These are phyloP conservation scores for Lepisosteus osseus DNA, from an alignment of 2,113 vertebrate genomes.

Conservation along the genomic window DNA sequence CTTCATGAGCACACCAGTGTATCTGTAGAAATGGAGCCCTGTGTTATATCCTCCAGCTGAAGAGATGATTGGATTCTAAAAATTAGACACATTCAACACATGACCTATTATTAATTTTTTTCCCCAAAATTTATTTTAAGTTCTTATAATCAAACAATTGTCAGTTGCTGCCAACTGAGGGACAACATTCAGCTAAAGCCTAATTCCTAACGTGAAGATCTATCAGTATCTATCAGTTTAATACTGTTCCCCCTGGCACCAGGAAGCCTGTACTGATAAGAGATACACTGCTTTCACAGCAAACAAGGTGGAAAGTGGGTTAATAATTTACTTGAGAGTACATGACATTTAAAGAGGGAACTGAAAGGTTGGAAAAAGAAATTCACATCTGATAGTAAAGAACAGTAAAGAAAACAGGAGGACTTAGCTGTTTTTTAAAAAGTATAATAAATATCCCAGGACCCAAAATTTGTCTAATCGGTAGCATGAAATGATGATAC, in stretches of 20 bases:
- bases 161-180: not conserved
- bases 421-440: no score
- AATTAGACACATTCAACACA: not conserved
- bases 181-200: not conserved
- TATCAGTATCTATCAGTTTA: not conserved
- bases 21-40: no score
- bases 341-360: slow-evolving; percentile 9
- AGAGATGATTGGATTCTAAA: no score
- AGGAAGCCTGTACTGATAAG: not conserved
- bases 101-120: not conserved
- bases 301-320: not conserved
- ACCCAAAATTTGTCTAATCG: no score
- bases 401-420: not conserved
- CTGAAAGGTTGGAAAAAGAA: not conserved
- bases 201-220: not conserved
- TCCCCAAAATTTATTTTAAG: not conserved
- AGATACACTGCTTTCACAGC: not conserved
- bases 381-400: not conserved
- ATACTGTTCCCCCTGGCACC: not conserved
- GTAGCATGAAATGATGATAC: no score
- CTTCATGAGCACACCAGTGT: no score
- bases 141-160: not conserved
- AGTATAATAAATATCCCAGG: no score
- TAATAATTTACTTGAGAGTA: slow-evolving; percentile 8
- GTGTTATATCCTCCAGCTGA: no score